These are phyloP conservation scores for Plotosus lineatus DNA, from an alignment of 2,113 vertebrate genomes.

Conservation along the genomic window DNA sequence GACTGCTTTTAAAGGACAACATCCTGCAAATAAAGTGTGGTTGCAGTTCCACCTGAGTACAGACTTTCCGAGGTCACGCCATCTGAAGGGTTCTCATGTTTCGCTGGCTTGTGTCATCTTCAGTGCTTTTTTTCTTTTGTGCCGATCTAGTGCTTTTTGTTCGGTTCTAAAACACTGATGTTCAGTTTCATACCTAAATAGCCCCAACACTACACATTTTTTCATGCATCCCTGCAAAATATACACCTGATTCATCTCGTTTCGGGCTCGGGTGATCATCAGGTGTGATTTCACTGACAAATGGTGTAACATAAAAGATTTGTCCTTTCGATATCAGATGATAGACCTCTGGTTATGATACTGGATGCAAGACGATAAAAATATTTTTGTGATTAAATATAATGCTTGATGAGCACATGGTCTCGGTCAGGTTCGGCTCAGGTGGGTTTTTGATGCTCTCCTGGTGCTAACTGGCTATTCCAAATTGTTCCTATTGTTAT, in stretches of 20 bases:
- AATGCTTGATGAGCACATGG: too few relatives aligned
- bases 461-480: too few relatives aligned
- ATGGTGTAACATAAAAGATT: not conserved
- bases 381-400: not conserved
- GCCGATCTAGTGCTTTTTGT: slow-evolving; percentile 26
- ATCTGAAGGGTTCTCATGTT: slow-evolving; percentile 38
- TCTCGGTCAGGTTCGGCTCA: too few relatives aligned
- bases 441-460: too few relatives aligned
- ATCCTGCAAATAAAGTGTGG: not conserved
- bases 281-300: slow-evolving; percentile 42
- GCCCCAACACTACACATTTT: slow-evolving; percentile 38
- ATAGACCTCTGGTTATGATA: not conserved
- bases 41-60: slow-evolving; percentile 6
- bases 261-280: slow-evolving; percentile 28
- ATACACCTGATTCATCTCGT: slow-evolving; percentile 41
- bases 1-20: slow-evolving; percentile 10
- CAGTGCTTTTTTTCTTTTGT: slow-evolving; percentile 13
- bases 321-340: not conserved
- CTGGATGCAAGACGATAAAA: not conserved
- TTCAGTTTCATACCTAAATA: slow-evolving; percentile 22
- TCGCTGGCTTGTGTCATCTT: slow-evolving; percentile 44
- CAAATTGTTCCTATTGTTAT: too few relatives aligned
- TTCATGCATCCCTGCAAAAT: slow-evolving; percentile 41
- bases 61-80: slow-evolving; percentile 32
- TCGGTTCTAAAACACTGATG: slow-evolving; percentile 36